These are phyloP conservation scores for Protosalanx chinensis DNA, from an alignment of 2,797 vertebrate species.

Conservation along the genomic window DNA sequence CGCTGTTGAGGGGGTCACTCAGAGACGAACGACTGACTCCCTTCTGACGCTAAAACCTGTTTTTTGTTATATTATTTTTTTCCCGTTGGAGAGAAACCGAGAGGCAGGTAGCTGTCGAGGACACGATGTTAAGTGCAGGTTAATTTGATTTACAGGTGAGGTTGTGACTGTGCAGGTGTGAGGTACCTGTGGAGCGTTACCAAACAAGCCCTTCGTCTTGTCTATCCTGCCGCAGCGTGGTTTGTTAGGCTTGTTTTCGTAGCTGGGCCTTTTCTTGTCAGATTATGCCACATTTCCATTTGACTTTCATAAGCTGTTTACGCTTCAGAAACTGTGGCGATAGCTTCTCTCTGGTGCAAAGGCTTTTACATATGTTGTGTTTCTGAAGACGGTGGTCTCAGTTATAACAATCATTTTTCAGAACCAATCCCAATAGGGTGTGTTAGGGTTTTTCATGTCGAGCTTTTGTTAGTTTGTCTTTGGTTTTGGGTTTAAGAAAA, in stretches of 20 bases:
- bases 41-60: background rate
- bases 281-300: constrained; percentile 82
- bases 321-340: constrained; percentile 77
- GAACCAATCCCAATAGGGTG: constrained; percentile 53
- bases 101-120: background rate
- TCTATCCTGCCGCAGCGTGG: constrained; percentile 58
- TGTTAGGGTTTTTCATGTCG: constrained; percentile 58
- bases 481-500: constrained; percentile 35
- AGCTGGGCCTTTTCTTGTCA: constrained; percentile 74
- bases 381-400: constrained; percentile 66
- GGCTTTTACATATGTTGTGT: constrained; percentile 78
- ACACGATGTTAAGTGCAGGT: constrained; percentile 24
- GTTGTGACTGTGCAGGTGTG: constrained; percentile 27
- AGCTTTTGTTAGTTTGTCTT: constrained; percentile 50
- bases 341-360: constrained; percentile 73
- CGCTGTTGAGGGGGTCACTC: background rate
- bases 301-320: constrained; percentile 85
- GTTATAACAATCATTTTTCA: constrained; percentile 72
- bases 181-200: constrained; percentile 64
- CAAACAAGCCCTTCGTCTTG: constrained; percentile 57
- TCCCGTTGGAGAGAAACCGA: background rate
- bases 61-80: too few species aligned
- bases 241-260: constrained; percentile 78
- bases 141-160: constrained; percentile 41
- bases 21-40: background rate